Base-by-base conservation (phyloP, 2,888 invertebrate genomes). In the Nezara viridula region DNA sequence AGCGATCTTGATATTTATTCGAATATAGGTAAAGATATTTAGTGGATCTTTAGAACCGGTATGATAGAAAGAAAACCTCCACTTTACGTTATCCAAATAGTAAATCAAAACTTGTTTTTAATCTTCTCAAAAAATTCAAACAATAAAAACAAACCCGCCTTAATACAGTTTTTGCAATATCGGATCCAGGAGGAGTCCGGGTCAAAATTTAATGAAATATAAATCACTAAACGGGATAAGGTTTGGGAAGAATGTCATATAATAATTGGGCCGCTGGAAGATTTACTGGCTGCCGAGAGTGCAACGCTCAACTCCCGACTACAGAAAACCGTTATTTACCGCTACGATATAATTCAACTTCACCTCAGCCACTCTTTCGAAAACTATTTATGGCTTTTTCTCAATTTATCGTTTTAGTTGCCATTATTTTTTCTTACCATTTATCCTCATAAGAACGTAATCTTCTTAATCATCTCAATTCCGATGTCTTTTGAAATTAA, bases 221-320 rank as follows among this genome's bases (percentile, higher is more conserved):
- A 81, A 81, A 81, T 81, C 81, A 81, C 4, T 3, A 37, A 37
- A 32, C 16, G 32, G 66, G 66, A 73, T 73, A 73, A 73, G 32
- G 66, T 73, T 73, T 37, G 81, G 81, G 81, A 81, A 81, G 77
- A 44, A 44, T 81, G 81, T 81, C 81, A 81, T 81, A 81, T 47
- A 81, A 81, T 81, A 81, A 81, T 81, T 81, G 81, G 81, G 44
- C 44, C 81, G 44, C 21, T 81, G 12, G 81, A 4, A n/a, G 81
- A 81, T 81, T 81, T 81, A 81, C 81, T 81, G 44, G n/a, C 16
- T 40, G 81, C 81, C 81, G 81, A 47, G 81, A 81, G 81, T 81
- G 81, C 81, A 81, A 16, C 44, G 44, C 44, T 81, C 81, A 81
- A 81, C 81, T 81, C 81, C n/a, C 81, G 44, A 21, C 44, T 81